phyloP scores from a whole-genome alignment of 2,113 vertebrate species.

The Zingel zingel region DNA sequence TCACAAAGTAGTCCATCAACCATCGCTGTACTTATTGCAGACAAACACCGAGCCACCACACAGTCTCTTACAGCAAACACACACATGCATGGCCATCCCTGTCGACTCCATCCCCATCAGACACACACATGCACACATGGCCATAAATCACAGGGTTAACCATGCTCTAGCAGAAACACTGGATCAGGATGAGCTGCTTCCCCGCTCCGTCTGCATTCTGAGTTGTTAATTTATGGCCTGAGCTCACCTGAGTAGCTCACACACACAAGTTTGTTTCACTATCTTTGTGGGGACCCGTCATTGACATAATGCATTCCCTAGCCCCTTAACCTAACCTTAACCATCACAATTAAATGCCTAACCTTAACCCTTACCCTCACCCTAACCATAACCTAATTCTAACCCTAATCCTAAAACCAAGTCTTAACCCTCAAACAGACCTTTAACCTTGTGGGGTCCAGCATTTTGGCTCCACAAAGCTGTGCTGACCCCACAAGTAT shows the following conservation, averaged over 20 bases:
- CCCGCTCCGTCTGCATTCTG: constrained; percentile 48
- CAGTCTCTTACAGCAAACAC: background rate
- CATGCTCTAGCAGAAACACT: constrained; percentile 49
- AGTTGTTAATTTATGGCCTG: constrained; percentile 74
- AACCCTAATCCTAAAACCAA: too few species aligned
- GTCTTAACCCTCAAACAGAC: too few species aligned
- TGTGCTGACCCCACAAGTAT: too few species aligned
- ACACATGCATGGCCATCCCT: background rate
- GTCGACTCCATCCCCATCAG: constrained; percentile 39
- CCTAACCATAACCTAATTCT: too few species aligned
- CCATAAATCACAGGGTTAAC: constrained; percentile 55
- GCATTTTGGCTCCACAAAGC: too few species aligned
- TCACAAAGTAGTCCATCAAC: constrained; percentile 45
- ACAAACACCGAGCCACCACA: background rate
- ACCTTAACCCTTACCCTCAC: too few species aligned
- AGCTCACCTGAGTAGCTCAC: constrained; percentile 49
- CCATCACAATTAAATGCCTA: too few species aligned
- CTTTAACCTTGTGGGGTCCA: too few species aligned
- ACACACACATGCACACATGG: constrained; percentile 20
- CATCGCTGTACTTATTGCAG: constrained; percentile 15
- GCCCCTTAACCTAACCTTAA: too few species aligned
- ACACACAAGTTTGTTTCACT: too few species aligned
- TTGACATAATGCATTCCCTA: too few species aligned
- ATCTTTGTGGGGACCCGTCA: too few species aligned
- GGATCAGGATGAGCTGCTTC: constrained; percentile 33